Evolutionary conservation across 1,140 invertebrate species (phyloP), one percentile per base, ranked within the genome.

Genomic region (Meloidogyne chitwoodi): DNA sequence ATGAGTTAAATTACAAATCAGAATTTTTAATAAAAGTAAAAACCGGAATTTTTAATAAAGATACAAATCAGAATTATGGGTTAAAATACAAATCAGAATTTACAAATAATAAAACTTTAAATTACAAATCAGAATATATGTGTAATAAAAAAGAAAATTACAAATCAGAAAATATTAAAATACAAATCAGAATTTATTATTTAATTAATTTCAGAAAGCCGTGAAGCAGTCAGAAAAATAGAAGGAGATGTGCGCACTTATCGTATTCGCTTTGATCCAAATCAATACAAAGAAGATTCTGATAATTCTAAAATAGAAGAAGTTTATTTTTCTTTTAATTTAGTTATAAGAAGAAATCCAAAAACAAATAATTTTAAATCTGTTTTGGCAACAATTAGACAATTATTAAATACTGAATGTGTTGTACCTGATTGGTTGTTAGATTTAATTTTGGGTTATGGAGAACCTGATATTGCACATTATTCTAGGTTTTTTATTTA

Each of bases 351-450:
- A 67, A 90, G 97, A 31, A 98, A 98, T 88, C 96, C 97, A 0
- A 99, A 99, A 87, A 95, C 99, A 88, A 99, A 99, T 87, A 99
- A 99, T 88, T 99, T 99, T 87, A 91, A 99, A 89, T 96, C 96
- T 0, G 97, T 99, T 11, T 88, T 99, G 77, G 95, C 98, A 88
- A 99, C 97, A 0, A 99, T 99, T 79, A 89, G 96, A 5, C 94
- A 98, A 88, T 90, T 99, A 66, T 98, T 99, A 94, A 99, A 99
- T 86, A 98, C 95, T 0, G 93, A 97, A 87, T 99, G 94, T 88
- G 95, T 99, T 22, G 96, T 99, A 0, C 97, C 97, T 0, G 93
- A 97, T 83, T 99, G 97, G 97, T 89, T 99, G 6, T 93, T 97
- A 85, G 95, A 99, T 87, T 93, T 99, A 79, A 93, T 99, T 72